phyloP scores from a whole-genome alignment of 2,888 invertebrate genomes.

The Drosophila formosana region DNA sequence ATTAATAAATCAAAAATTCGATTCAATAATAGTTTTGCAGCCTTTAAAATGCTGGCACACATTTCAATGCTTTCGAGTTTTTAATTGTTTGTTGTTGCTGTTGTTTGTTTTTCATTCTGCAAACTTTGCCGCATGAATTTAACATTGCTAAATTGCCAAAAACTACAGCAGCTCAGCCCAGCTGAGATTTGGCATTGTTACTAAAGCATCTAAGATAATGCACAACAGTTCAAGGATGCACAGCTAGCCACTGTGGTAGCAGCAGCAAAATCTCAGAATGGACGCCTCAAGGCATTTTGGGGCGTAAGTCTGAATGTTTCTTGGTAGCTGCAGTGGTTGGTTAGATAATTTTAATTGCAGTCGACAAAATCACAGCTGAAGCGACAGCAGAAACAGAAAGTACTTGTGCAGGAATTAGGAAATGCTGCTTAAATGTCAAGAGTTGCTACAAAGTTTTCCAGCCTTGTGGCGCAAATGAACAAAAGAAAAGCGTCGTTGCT shows the following conservation, averaged over 20 bases:
- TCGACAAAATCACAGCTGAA: constrained; percentile 44
- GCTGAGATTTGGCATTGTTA: constrained; percentile 64
- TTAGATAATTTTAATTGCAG: constrained; percentile 70
- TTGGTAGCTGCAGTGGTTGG: constrained; percentile 45
- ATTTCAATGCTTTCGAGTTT: constrained; percentile 38
- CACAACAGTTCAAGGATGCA: constrained; percentile 65
- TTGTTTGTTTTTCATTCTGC: not conserved
- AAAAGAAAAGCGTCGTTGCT: constrained; percentile 64
- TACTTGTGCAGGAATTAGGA: constrained; percentile 73
- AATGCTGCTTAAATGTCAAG: constrained; percentile 76
- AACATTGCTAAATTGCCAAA: constrained; percentile 49
- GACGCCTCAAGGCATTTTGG: constrained; percentile 44
- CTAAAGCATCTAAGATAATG: constrained; percentile 52
- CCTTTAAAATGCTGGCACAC: constrained; percentile 41
- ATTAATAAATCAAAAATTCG: constrained; percentile 47
- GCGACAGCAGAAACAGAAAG: constrained; percentile 62
- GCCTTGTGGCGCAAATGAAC: constrained; percentile 75
- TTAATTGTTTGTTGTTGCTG: constrained; percentile 31
- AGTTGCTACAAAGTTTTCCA: constrained; percentile 68
- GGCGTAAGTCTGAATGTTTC: constrained; percentile 33
- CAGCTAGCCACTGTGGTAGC: constrained; percentile 18
- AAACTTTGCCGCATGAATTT: constrained; percentile 50
- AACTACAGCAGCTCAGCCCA: constrained; percentile 42
- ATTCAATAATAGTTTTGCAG: constrained; percentile 33
- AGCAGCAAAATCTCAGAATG: constrained; percentile 52